phyloP scores from a whole-genome alignment of 2,113 vertebrate genomes.

The Lepisosteus oculatus region DNA sequence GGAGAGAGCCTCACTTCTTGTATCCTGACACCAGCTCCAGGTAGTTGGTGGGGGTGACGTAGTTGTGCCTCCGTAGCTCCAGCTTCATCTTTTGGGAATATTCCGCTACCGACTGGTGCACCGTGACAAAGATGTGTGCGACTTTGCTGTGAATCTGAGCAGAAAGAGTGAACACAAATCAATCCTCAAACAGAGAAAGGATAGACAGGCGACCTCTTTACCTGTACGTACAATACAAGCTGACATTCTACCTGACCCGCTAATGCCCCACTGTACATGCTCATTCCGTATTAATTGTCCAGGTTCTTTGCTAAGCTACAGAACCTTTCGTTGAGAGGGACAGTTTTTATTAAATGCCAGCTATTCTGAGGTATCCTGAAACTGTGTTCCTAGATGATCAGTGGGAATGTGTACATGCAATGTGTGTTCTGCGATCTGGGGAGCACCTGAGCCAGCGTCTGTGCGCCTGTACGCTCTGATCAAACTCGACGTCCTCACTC shows the following conservation, averaged over 20 bases:
- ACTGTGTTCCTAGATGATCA: background rate
- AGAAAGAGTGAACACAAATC: background rate
- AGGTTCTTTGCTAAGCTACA: too few relatives aligned
- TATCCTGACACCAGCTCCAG: constrained; percentile 87
- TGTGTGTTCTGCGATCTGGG: background rate
- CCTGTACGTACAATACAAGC: too few relatives aligned
- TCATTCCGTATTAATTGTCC: too few relatives aligned
- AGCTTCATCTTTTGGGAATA: constrained; percentile 77
- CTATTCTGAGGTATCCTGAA: too few relatives aligned
- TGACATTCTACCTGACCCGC: too few relatives aligned
- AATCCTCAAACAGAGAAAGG: too few relatives aligned
- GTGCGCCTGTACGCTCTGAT: background rate
- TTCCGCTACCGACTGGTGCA: constrained; percentile 77
- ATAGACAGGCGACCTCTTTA: too few relatives aligned
- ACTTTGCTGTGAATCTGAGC: constrained; percentile 76
- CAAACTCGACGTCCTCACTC: constrained; percentile 25
- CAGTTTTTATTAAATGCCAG: too few relatives aligned
- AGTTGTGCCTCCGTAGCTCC: constrained; percentile 77
- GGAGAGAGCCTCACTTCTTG: constrained; percentile 66
- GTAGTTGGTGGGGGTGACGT: constrained; percentile 87
- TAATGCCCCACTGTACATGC: too few relatives aligned
- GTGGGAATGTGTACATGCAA: background rate
- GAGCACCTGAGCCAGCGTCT: background rate
- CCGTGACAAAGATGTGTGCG: constrained; percentile 77
- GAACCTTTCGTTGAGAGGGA: too few relatives aligned